A percentile compares a stretch with the other conserved stretches of the same genome.
Evolutionary conservation across 2,797 vertebrate species (phyloP).

Genomic region (Falco berigora): DNA sequence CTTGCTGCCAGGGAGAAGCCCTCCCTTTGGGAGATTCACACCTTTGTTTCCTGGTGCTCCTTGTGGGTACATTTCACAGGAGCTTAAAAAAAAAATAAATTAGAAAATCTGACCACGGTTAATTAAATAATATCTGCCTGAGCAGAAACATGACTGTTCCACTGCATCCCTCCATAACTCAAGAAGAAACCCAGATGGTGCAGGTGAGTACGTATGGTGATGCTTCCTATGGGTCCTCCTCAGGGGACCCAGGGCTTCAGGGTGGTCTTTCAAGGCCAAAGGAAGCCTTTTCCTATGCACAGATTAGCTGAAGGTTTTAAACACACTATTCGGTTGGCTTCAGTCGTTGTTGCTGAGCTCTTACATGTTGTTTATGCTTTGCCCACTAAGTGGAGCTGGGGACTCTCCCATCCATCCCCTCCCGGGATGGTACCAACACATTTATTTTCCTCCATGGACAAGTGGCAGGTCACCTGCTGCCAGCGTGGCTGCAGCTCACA

Average conservation of each 20-base stretch:
- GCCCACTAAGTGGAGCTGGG: slow-evolving; percentile 52
- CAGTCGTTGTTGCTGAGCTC: background rate
- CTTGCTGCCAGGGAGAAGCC: background rate
- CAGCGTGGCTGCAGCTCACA: background rate
- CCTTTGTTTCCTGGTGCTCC: background rate
- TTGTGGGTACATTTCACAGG: background rate
- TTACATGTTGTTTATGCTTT: slow-evolving; percentile 15
- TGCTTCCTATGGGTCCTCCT: background rate
- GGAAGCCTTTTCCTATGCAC: background rate
- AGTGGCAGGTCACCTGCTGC: background rate
- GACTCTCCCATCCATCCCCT: background rate
- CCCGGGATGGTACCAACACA: background rate
- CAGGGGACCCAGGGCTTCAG: background rate
- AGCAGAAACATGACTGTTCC: background rate
- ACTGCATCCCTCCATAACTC: fast-evolving
- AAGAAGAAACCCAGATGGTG: background rate
- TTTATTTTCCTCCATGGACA: background rate
- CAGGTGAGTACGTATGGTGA: fast-evolving
- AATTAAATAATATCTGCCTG: background rate
- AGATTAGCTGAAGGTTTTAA: background rate
- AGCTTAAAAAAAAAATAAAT: background rate
- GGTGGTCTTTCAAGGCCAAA: background rate
- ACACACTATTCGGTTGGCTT: fast-evolving
- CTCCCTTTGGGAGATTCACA: background rate
- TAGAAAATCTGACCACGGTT: background rate